Evolutionary conservation across 2,113 vertebrate species (phyloP), one percentile per base, ranked within the genome.

Genomic region (Telmatochromis sp.): DNA sequence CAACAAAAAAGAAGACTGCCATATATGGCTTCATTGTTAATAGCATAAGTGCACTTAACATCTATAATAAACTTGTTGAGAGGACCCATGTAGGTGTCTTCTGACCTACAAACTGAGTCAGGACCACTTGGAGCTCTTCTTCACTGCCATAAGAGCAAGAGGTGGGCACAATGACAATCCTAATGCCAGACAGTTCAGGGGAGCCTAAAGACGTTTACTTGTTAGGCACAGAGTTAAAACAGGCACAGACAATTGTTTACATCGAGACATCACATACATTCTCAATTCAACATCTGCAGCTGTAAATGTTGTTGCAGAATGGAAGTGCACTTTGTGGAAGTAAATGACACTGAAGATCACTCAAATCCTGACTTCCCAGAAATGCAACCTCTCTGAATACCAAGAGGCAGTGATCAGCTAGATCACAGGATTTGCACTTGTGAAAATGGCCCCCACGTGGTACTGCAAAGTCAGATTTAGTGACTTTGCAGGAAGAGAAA

Each of bases 201-300:
- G 51, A n/a, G 75, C 26, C 50, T 75, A 50, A 1, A 75, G 1
- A n/a, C 6, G 0, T 21, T 54, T 54, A 54, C 51, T 54, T 54
- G 9, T 21, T 54, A 54, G n/a, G n/a, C 51, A 54, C n/a, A 1
- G 0, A 54, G 2, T 11, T 54, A 6, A 54, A 54, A 21, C 9
- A 0, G 9, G n/a, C 0, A 54, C n/a, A 4, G 51, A 0, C n/a
- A 53, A 21, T 53, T 11, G 51, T 53, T 53, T 53, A 53, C 19
- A 1, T 53, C 2, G 3, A 53, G 51, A 53, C 51, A 21, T 0
- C n/a, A 53, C n/a, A 21, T 6, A 54, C 5, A 2, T 54, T 21
- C 51, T 54, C 0, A 1, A 21, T 6, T 54, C n/a, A 54, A 54
- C n/a, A 54, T 21, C 19, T 53, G 51, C 51, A 53, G 51, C 51